These are phyloP conservation scores for Anthrax anthrax DNA, from an alignment of 2,888 invertebrate genomes.

Conservation along the genomic window DNA sequence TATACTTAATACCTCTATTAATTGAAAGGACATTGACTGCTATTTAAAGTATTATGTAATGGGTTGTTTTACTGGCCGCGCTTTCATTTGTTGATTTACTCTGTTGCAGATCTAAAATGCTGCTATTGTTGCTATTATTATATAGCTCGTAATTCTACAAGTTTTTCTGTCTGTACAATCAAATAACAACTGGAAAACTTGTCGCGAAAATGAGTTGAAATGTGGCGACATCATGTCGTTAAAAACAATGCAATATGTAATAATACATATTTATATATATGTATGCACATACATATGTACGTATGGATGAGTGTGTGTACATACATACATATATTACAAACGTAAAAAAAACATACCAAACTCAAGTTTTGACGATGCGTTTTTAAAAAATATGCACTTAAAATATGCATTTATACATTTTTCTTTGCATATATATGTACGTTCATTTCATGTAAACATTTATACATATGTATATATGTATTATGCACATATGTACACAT, in stretches of 20 bases:
- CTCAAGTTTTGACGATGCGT: neutral
- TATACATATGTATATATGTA: too few relatives aligned
- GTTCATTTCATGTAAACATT: too few relatives aligned
- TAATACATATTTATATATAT: too few relatives aligned
- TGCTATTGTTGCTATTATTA: neutral
- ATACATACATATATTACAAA: constrained; percentile 4
- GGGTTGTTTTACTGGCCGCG: neutral
- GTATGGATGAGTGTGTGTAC: too few relatives aligned
- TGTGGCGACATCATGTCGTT: constrained; percentile 9
- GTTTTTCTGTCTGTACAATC: constrained; percentile 4
- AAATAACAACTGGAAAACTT: constrained; percentile 8
- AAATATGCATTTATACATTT: too few relatives aligned
- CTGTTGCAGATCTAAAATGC: constrained; percentile 4
- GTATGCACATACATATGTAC: too few relatives aligned
- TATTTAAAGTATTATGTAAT: constrained; percentile 1
- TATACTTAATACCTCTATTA: neutral
- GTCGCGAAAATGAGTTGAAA: constrained; percentile 6
- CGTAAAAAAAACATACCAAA: neutral
- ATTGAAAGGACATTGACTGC: neutral
- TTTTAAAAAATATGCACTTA: too few relatives aligned
- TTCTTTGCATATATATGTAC: too few relatives aligned
- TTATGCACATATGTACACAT: too few relatives aligned
- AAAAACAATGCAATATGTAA: constrained; percentile 3
- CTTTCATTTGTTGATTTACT: neutral
- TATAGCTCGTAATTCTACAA: constrained; percentile 8